Conservation (phyloP, 37 sponge, comb jelly and placozoan genomes). For the Halichondria panicea region DNA sequence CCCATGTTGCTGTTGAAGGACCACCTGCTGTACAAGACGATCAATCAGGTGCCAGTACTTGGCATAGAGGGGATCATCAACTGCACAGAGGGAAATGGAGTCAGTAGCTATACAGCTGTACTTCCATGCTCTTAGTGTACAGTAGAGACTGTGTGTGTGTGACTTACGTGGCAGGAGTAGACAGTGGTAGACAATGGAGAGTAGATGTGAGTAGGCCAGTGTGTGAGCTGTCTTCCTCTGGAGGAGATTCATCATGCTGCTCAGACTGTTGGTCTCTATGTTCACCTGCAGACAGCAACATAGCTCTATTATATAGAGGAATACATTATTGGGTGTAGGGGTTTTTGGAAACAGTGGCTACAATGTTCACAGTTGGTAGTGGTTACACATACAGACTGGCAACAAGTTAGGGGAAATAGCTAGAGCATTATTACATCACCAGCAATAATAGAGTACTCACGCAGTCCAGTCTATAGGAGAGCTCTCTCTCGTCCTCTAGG, state of each 20-base stretch:
- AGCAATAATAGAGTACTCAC: slow-evolving; percentile 39
- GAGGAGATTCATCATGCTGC: slow-evolving; percentile 50
- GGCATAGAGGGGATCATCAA: slow-evolving; percentile 64
- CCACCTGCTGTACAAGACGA: slow-evolving; percentile 77
- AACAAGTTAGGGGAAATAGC: neutral
- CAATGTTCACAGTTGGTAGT: neutral
- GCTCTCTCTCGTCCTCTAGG: slow-evolving; percentile 74
- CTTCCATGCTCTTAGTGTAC: neutral
- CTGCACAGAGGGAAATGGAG: slow-evolving; percentile 13
- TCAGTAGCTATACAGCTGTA: neutral
- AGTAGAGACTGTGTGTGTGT: neutral
- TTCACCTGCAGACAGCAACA: slow-evolving; percentile 23
- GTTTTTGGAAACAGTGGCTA: neutral
- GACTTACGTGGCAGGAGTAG: slow-evolving; percentile 60
- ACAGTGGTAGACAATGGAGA: slow-evolving; percentile 73
- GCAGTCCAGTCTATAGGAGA: slow-evolving; percentile 57
- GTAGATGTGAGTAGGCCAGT: slow-evolving; percentile 48
- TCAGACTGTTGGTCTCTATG: slow-evolving; percentile 49
- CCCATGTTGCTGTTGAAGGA: slow-evolving; percentile 73
- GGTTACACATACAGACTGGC: too few species aligned
- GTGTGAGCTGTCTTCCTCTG: slow-evolving; percentile 64
- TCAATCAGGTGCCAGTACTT: slow-evolving; percentile 75
- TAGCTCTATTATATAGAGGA: too few species aligned
- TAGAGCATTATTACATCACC: neutral
- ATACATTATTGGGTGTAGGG: too few species aligned